Base-by-base conservation (phyloP, 2,113 vertebrate genomes). In the Synchiropus splendidus region DNA sequence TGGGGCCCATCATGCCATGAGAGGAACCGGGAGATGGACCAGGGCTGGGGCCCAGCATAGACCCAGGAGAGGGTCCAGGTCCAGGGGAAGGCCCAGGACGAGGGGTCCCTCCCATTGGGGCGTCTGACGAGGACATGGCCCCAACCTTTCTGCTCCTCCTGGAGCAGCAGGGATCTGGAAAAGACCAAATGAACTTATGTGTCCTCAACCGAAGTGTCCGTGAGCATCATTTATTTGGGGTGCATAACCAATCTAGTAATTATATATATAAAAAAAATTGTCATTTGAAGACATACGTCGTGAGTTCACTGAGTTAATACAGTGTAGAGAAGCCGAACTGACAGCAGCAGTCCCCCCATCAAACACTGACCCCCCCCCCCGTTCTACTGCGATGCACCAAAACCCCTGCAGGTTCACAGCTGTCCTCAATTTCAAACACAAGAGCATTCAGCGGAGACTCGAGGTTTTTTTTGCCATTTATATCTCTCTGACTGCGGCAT, bases 1-100 rank as follows among this genome's bases (percentile, higher is more conserved):
- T 94, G 61, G 91, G 91, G 6, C 92, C 92, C 90, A 94, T 92
- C 88, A 94, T 92, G 16, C 87, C 88, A 61, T 94, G 91, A 2
- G 90, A 76, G 2, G 91, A 92, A 36, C 91, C 91, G 0, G 91
- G 90, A 0, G 89, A 92, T 12, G 92, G 91, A 1, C 91, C 92
- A 0, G 92, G 90, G 39, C 88, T 89, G 35, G 91, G 91, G 2
- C 90, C 91, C 54, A 92, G 15, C 90, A 92, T 89, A 5, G 88
- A 83, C 10, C 90, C 88, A 0, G 90, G 90, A 0, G 92, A 92
- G 16, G 89, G 90, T 0, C 91, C 92, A 0, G 89, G 91, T 3
- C 90, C 90, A 0, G 90, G 90, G 0, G 89, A 92, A 9, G 89
- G 89, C 3, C 90, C 92, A 0, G 90, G 89, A 2, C 90, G 81